Conservation (phyloP, 1,140 invertebrate species). For the Calliopsis andreniformis region DNA sequence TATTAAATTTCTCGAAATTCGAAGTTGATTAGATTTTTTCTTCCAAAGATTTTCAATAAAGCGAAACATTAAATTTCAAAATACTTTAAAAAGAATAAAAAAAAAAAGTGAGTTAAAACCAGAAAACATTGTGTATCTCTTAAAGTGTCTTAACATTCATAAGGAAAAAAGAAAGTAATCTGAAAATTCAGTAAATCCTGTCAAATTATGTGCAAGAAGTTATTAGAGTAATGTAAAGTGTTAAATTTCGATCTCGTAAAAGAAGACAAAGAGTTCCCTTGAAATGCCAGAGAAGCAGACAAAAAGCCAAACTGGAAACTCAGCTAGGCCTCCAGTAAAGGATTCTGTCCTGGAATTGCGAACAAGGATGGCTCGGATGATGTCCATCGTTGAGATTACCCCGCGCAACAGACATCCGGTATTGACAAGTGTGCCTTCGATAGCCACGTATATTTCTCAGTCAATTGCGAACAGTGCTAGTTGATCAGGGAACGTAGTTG, state of each 20-base stretch:
- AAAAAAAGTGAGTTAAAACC: no score
- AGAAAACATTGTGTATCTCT: no score
- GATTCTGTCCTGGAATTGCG: conserved; percentile 74
- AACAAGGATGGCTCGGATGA: conserved; percentile 72
- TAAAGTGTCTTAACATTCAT: no score
- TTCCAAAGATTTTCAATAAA: no score
- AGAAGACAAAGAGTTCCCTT: conserved; percentile 19
- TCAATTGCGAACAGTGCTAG: conserved; percentile 17
- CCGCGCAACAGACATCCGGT: conserved; percentile 66
- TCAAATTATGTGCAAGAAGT: no score
- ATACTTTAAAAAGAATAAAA: no score
- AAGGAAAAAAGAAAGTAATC: no score
- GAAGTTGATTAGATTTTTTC: no score
- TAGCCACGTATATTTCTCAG: not conserved
- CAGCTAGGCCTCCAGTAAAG: conserved; percentile 56
- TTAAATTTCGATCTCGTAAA: not conserved
- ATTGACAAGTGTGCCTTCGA: conserved; percentile 46
- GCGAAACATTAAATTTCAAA: no score
- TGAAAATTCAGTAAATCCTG: no score
- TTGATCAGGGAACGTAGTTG: not conserved
- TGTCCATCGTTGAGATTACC: conserved; percentile 77
- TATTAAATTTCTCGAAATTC: no score
- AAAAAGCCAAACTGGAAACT: conserved; percentile 29
- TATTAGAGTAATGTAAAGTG: no score
- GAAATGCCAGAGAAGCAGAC: conserved; percentile 8